phyloP scores from a whole-genome alignment of 2,888 invertebrate species.

The Barypeithes pellucidus region DNA sequence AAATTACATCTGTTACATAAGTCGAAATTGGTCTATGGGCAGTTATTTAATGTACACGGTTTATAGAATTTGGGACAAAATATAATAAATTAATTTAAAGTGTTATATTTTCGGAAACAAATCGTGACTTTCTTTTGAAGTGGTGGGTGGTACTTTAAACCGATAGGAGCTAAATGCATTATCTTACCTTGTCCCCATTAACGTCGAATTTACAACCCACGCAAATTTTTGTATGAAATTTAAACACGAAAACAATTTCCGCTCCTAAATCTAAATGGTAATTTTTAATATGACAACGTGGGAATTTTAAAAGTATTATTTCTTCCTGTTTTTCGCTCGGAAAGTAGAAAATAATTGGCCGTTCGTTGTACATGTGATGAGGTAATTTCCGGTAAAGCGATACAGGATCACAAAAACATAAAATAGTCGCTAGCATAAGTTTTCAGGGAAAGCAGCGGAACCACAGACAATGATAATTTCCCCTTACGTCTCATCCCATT shows the following conservation, averaged over 20 bases:
- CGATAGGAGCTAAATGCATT: background rate
- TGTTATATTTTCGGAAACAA: background rate
- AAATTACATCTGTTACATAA: too few relatives aligned
- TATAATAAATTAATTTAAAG: too few relatives aligned
- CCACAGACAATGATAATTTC: too few relatives aligned
- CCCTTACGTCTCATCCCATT: too few relatives aligned
- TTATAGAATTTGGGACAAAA: too few relatives aligned
- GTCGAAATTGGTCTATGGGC: too few relatives aligned
- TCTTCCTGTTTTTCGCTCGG: background rate
- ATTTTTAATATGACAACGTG: slow-evolving; percentile 11
- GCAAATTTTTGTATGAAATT: slow-evolving; percentile 16
- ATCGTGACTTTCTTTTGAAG: background rate
- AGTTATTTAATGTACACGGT: too few relatives aligned
- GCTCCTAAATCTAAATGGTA: slow-evolving; percentile 8
- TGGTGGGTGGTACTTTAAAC: background rate
- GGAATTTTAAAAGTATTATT: slow-evolving; percentile 1
- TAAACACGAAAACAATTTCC: slow-evolving; percentile 20
- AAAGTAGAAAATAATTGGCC: too few relatives aligned
- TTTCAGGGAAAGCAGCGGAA: too few relatives aligned
- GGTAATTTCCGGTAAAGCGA: background rate
- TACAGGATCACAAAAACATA: too few relatives aligned
- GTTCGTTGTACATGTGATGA: background rate
- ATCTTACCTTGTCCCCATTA: slow-evolving; percentile 11
- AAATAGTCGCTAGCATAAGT: too few relatives aligned
- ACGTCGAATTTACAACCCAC: background rate